Base-by-base conservation (phyloP, 2,113 vertebrate genomes). In the Lepus timidus region DNA sequence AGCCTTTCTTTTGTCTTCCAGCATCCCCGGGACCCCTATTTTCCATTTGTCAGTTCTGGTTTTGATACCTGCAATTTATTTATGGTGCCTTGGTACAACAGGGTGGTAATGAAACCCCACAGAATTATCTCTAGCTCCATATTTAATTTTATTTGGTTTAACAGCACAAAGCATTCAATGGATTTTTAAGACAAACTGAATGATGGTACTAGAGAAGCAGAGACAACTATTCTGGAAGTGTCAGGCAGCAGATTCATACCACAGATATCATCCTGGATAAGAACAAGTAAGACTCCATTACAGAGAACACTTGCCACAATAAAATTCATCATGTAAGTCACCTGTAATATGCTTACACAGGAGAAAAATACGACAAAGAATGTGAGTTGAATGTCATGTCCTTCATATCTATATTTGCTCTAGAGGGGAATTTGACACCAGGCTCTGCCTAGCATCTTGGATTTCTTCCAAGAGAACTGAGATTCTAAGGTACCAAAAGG, bases 121-220 rank as follows among this genome's bases (percentile, higher is more conserved):
- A 85, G 20, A 96, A 91, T 89, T 27, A 68, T 85, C 51, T 93
- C 33, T 67, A 80, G 61, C 76, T 94, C n/a, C 52, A 79, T 91
- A 96, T 96, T 82, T 83, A 86, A 73, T 95, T 90, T 93, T 88
- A 91, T 78, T 95, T 93, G 83, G 36, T 96, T 85, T 85, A 93
- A 85, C n/a, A 88, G 51, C 68, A 17, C 58, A 27, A 96, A 79
- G 71, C 58, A 89, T 70, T 91, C 49, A 90, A 64, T 88, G 25
- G 80, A 94, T 71, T 97, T 58, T 80, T 93, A 73, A 95, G 62
- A 88, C 75, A 87, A 74, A 86, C 1, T 91, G 64, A 97, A 95
- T 86, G 74, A 85, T 7, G 75, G 36, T 49, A 51, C 80, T 58
- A 67, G 31, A 95, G 74, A 90, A 92, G 70, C 29, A 93, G 85